Evolutionary conservation across 2,797 vertebrate genomes (phyloP), one percentile per base, ranked within the genome.

Genomic region (Dipus sagitta): DNA sequence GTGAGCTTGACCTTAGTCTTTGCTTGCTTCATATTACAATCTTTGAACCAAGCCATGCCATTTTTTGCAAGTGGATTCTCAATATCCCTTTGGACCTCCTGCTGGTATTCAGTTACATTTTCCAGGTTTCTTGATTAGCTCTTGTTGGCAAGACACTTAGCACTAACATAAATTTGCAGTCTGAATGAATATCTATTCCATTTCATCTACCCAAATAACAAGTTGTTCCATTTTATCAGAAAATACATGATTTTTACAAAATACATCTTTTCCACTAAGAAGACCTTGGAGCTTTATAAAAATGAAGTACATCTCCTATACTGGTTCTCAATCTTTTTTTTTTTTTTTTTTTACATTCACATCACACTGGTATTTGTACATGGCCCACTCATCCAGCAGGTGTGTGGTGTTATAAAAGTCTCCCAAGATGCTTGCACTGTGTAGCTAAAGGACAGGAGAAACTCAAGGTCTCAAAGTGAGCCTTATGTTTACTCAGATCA

Each of bases 21-120:
- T 77, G 26, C 83, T 95, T 95, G 93, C 62, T 87, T 97, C 95
- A 90, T 81, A 88, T 97, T 97, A 93, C 93, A 90, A 62, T 81
- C 92, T 86, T 92, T 90, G 38, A 47, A 75, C 52, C 24, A 81
- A 68, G 18, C 21, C 77, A 76, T 60, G 65, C 23, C 58, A 58
- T 82, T 92, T 91, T 21, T 58, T 58, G 13, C 1, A 80, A 74
- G 30, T 76, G 68, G 68, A 87, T 96, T 91, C 82, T 70, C 81
- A 32, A 78, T 85, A n/a, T 90, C 94, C 88, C 80, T 81, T 78
- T 74, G 90, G 81, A 94, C 81, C 20, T 72, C 23, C 75, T 58
- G 17, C 71, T 83, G n/a, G 2, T 90, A 70, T 96, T 94, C 68
- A 88, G 92, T 97, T 95, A 95, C 88, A 81, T 64, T 88, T 84